Evolutionary conservation across 2,797 vertebrate genomes (phyloP).

Genomic region (Phataginus tetradactyla): DNA sequence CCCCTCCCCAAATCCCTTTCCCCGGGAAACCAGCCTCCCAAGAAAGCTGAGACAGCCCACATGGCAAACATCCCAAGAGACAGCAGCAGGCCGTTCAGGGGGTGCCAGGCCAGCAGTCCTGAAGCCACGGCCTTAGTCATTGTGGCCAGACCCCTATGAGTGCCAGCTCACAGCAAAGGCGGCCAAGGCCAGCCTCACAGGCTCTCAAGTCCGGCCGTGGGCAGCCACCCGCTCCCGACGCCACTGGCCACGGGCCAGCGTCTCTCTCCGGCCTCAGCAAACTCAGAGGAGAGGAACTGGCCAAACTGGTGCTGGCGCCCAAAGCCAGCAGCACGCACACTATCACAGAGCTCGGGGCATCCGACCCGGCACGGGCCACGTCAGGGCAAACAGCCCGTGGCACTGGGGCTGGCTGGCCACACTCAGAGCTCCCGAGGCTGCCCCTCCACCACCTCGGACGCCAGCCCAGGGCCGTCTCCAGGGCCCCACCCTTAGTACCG

Average conservation of each 20-base stretch:
- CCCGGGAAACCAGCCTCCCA: background rate
- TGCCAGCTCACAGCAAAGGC: background rate
- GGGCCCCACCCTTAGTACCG: background rate
- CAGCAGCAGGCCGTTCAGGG: background rate
- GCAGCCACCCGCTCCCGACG: background rate
- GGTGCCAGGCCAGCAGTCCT: background rate
- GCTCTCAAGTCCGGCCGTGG: background rate
- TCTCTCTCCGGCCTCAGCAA: conserved; percentile 7
- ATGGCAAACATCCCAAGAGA: background rate
- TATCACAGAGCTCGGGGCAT: background rate
- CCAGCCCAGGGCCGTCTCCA: too few relatives aligned
- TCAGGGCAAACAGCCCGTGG: background rate
- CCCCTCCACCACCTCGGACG: background rate
- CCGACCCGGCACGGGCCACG: accelerated
- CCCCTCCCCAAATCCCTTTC: too few relatives aligned
- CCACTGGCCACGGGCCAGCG: background rate
- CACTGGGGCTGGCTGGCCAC: background rate
- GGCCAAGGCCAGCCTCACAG: background rate
- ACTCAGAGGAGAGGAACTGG: conserved; percentile 39
- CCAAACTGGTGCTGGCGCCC: background rate
- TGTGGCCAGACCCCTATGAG: background rate
- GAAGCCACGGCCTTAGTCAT: background rate
- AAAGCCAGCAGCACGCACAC: accelerated
- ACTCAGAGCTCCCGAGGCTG: accelerated
- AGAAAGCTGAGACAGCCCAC: background rate